A percentile compares a stretch with the other conserved stretches of the same genome.
Conservation (phyloP, 2,797 vertebrate genomes). For the Crypturellus tataupa region DNA sequence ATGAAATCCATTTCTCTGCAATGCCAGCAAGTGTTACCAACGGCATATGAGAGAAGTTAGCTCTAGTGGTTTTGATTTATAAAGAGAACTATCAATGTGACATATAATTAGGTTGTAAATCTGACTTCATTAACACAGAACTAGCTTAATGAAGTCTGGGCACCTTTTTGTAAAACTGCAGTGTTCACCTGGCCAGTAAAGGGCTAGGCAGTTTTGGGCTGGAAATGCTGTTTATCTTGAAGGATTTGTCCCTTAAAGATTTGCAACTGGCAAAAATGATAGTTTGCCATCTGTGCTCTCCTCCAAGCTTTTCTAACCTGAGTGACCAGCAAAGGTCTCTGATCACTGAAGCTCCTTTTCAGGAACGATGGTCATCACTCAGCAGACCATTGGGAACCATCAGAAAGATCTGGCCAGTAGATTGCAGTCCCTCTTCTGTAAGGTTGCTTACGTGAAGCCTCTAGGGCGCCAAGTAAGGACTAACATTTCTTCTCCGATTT, state of each 20-base stretch:
- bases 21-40: not conserved
- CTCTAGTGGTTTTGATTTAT: slow-evolving; percentile 62
- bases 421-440: not conserved
- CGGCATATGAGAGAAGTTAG: slow-evolving; percentile 59
- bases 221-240: slow-evolving; percentile 12
- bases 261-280: slow-evolving; percentile 19
- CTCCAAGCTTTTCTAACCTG: not conserved
- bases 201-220: slow-evolving; percentile 9
- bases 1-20: slow-evolving; percentile 17
- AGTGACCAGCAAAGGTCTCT: not conserved
- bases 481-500: not conserved
- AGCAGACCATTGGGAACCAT: not conserved
- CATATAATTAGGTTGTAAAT: slow-evolving; percentile 45
- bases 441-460: not conserved
- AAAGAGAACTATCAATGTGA: slow-evolving; percentile 36
- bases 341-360: not conserved
- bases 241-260: slow-evolving; percentile 41
- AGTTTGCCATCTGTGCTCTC: slow-evolving; percentile 35
- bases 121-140: slow-evolving; percentile 51
- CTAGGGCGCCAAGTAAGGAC: not conserved
- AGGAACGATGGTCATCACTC: not conserved
- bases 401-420: not conserved
- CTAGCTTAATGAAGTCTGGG: slow-evolving; percentile 40
- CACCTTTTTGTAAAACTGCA: not conserved
- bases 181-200: slow-evolving; percentile 31